Evolutionary conservation across 2,888 invertebrate species (phyloP).

Genomic region (Lasioglossum leucozonium): DNA sequence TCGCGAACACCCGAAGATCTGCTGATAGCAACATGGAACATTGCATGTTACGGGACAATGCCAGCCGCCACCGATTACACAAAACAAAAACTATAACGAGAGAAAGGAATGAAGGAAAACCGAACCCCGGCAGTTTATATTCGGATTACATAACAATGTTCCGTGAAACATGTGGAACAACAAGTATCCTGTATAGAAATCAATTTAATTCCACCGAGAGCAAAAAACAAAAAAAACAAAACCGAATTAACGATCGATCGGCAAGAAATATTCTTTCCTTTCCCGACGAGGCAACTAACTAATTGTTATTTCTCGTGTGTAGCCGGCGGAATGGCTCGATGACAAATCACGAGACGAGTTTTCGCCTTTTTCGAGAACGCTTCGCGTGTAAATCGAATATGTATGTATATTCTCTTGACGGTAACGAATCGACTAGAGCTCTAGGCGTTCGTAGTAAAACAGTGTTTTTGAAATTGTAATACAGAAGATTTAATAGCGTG

Average conservation of each 20-base stretch:
- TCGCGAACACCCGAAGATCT: conserved; percentile 1
- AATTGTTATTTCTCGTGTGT: neutral
- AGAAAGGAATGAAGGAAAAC: conserved; percentile 17
- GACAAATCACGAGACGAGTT: neutral
- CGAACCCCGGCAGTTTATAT: conserved; percentile 11
- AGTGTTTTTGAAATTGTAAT: neutral
- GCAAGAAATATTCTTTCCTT: neutral
- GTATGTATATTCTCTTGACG: neutral
- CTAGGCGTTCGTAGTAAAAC: neutral
- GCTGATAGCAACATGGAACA: neutral
- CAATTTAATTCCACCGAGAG: neutral
- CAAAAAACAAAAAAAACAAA: no score
- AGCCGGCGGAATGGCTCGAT: neutral
- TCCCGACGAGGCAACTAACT: neutral
- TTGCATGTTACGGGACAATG: conserved; percentile 28
- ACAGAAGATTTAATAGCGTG: neutral
- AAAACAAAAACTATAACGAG: conserved; percentile 24
- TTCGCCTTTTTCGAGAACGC: neutral
- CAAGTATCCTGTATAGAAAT: neutral
- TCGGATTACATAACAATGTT: neutral
- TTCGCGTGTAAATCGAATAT: neutral
- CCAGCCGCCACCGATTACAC: conserved; percentile 3
- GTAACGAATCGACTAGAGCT: neutral
- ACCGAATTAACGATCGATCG: neutral
- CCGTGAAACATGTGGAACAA: conserved; percentile 1